phyloP scores from a whole-genome alignment of 1,140 invertebrate genomes.

The Scaptomyza pallida region DNA sequence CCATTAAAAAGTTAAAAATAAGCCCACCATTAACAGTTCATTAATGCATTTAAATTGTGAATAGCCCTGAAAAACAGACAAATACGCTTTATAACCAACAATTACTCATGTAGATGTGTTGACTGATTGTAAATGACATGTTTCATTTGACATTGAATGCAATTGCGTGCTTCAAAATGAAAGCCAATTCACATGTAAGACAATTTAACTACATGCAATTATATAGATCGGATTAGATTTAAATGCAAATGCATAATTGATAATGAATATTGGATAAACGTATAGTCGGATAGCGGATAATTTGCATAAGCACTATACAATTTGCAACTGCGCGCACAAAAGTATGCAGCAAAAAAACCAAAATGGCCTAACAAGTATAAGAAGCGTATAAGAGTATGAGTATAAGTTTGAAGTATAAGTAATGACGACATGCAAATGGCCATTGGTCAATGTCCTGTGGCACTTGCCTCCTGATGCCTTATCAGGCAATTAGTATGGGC shows the following conservation, averaged over 20 bases:
- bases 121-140: slow-evolving; percentile 44
- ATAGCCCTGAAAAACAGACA: too few species aligned
- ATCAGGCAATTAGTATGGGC: slow-evolving; percentile 67
- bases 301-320: neutral
- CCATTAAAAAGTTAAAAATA: neutral
- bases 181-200: slow-evolving; percentile 6
- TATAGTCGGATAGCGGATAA: neutral
- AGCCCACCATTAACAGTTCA: too few species aligned
- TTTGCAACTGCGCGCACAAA: slow-evolving; percentile 4
- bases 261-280: neutral
- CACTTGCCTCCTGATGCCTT: slow-evolving; percentile 38
- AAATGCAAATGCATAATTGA: neutral
- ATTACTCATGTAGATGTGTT: slow-evolving; percentile 28
- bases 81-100: neutral
- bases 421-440: slow-evolving; percentile 53
- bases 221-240: neutral
- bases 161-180: slow-evolving; percentile 14
- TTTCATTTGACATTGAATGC: slow-evolving; percentile 18
- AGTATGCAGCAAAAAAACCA: slow-evolving; percentile 14
- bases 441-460: slow-evolving; percentile 45
- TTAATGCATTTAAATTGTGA: too few species aligned
- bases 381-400: neutral
- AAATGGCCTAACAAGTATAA: too few species aligned
- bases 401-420: neutral
- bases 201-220: slow-evolving; percentile 43